Base-by-base conservation (phyloP, 2,888 invertebrate species). In the Drosophila crucigera region DNA sequence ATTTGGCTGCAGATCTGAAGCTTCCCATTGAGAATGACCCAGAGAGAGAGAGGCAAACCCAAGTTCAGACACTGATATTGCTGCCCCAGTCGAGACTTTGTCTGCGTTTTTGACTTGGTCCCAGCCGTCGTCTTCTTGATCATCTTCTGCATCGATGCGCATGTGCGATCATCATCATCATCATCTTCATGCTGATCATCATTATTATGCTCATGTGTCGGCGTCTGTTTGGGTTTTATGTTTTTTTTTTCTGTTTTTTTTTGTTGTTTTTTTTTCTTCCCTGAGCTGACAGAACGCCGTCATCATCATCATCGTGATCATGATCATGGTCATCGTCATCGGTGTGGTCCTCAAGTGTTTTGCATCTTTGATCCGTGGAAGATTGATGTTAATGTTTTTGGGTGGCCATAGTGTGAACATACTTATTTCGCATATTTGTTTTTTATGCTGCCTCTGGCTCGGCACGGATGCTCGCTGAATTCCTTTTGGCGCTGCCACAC, bases 341-440 rank as follows among this genome's bases (percentile, higher is more conserved):
- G 82, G 89, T 89, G 89, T 89, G 85, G 83, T 87, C 81, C 78
- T 80, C 78, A 84, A 88, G 89, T 91, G 90, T 89, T 88, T 91
- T 89, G 88, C 88, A 90, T 89, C 91, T 80, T 90, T 92, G 92
- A 92, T 92, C 92, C 92, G 89, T 90, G 90, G 83, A 92, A 91
- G 92, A 92, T 92, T 92, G 92, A 92, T 92, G 92, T 90, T 92
- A 90, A 91, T 86, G 86, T 83, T 89, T 58, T 56, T 58, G 83
- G 82, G 79, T 80, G 78, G 84, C 83, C 88, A 79, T 91, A 88
- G 91, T 91, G 91, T 91, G 91, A 91, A 91, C 91, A 91, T 89
- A 85, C 84, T 91, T 90, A 89, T 91, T 89, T 89, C 85, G 89
- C 89, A 88, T 91, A 83, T 89, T 90, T 88, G 84, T 86, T 86